Evolutionary conservation across 2,888 invertebrate genomes (phyloP), one percentile per base, ranked within the genome.

Genomic region (Strigamia maritima): DNA sequence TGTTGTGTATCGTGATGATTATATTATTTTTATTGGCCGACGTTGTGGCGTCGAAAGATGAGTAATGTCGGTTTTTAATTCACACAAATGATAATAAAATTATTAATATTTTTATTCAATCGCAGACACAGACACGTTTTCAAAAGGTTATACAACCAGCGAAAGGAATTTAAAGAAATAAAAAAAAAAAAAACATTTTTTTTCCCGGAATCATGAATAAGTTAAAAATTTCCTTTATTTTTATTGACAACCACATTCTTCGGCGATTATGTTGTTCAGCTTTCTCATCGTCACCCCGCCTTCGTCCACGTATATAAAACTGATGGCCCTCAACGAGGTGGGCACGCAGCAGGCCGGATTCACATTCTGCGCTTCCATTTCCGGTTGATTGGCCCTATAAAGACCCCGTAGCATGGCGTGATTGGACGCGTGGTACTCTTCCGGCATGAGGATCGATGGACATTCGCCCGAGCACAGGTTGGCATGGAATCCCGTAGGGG

Each of bases 211-310:
- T 4, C 6, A 49, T 10, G 35, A 44, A 60, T 60, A 60, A 60
- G 22, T 60, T 60, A 24, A 26, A 24, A 16, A 16, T 60, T 19
- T n/a, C 4, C n/a, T 22, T 8, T 10, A 4, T 75, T n/a, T 22
- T 75, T 75, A 75, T n/a, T 31, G 75, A 40, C 75, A 75, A 22
- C 75, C 75, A 75, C 75, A 75, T 75, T 75, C 75, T 38, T 75
- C 75, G 38, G 75, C 75, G 16, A 75, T 40, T 10, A 75, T 31
- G 75, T 75, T 75, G 28, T 35, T 31, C 4, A 75, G 35, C 31
- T 75, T 35, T 75, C 40, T n/a, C 19, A 75, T 26, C 16, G 31
- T 22, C n/a, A 75, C 14, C 16, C 22, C 22, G 10, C n/a, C 31
- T 8, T 75, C 40, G 26, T 75, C 75, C n/a, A 31, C 12, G n/a